Conservation (phyloP, 1,140 invertebrate species). For the Psilanteris sp. region DNA sequence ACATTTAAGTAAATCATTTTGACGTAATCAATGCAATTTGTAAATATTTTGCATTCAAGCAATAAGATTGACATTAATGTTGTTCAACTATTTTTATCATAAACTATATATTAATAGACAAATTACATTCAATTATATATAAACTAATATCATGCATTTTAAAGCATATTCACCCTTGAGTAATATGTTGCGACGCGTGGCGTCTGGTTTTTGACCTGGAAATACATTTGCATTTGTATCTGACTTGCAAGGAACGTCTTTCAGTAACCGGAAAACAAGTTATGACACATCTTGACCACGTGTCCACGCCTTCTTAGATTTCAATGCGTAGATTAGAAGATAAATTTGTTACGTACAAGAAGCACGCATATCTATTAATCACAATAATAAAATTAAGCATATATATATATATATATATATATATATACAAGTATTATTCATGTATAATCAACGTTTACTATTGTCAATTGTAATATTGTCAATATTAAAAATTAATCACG, state of each 20-base stretch:
- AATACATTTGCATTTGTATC: constrained; percentile 51
- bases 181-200: constrained; percentile 53
- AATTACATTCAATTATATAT: too few species aligned
- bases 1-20: constrained; percentile 64
- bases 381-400: too few species aligned
- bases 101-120: background rate
- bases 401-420: too few species aligned
- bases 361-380: too few species aligned
- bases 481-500: too few species aligned
- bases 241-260: constrained; percentile 67
- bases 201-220: constrained; percentile 75
- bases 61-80: too few species aligned
- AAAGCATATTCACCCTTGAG: constrained; percentile 14
- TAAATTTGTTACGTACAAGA: too few species aligned
- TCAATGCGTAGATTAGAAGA: background rate
- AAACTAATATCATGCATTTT: background rate
- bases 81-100: constrained; percentile 12
- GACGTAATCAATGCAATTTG: constrained; percentile 37
- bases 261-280: constrained; percentile 70
- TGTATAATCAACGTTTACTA: too few species aligned
- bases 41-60: too few species aligned
- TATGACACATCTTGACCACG: constrained; percentile 77
- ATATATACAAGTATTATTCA: too few species aligned
- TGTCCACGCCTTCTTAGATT: constrained; percentile 67
- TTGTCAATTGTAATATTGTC: too few species aligned